phyloP scores from a whole-genome alignment of 2,888 invertebrate genomes.

The Lepetodrilus schrolli region DNA sequence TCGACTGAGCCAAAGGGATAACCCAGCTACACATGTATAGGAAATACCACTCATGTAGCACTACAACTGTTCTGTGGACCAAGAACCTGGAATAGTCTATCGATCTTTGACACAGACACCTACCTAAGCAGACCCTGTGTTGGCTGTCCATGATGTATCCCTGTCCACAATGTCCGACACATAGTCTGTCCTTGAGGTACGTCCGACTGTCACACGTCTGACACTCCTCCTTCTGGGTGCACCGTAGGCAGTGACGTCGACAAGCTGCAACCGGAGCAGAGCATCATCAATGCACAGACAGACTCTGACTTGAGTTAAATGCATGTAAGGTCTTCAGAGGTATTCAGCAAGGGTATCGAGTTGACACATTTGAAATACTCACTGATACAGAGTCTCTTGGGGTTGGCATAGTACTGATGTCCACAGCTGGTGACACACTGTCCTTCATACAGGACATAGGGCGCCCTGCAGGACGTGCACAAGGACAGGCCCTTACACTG shows the following conservation, averaged over 20 bases:
- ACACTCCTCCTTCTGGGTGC: conserved; percentile 51
- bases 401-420: not conserved
- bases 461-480: conserved; percentile 53
- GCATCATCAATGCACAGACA: not conserved
- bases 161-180: conserved; percentile 54
- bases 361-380: too few species aligned
- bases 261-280: conserved; percentile 58
- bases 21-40: too few species aligned
- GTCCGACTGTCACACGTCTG: conserved; percentile 52
- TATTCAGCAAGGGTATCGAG: too few species aligned
- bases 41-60: too few species aligned
- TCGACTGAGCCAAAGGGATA: too few species aligned
- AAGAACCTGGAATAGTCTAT: too few species aligned
- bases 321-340: too few species aligned
- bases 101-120: too few species aligned
- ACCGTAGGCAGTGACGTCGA: conserved; percentile 53
- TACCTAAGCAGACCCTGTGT: conserved; percentile 55
- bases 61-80: too few species aligned
- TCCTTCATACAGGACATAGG: conserved; percentile 51
- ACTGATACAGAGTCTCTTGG: not conserved
- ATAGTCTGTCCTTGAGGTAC: conserved; percentile 51
- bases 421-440: conserved; percentile 60
- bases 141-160: conserved; percentile 47
- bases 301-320: not conserved
- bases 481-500: conserved; percentile 48